Evolutionary conservation across 2,888 invertebrate species (phyloP), one percentile per base, ranked within the genome.

Genomic region (Bursaphelenchus okinawaensis): DNA sequence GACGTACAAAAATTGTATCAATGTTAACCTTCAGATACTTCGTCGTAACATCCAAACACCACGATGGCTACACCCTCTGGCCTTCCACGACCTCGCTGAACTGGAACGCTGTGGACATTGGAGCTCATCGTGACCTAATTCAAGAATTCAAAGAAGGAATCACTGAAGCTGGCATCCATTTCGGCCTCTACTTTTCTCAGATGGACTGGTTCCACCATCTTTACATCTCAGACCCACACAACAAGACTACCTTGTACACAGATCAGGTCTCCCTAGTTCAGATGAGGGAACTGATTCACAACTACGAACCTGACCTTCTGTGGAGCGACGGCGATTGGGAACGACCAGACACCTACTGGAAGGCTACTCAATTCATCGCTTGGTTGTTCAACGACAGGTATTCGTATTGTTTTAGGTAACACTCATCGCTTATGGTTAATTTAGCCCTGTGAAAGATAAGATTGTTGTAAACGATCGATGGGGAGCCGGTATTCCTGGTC

Each of bases 251-350:
- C 16, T 9, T 16, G 29, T 24, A 57, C 27, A 9, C 74, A 50
- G 62, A 78, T 76, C 63, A 68, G 65, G 70, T 77, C 4, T 74
- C 74, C 9, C 73, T 67, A 52, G 79, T 79, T 12, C 81, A 82
- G 71, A 71, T 82, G 66, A 65, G 71, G 27, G 82, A 82, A 28
- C 68, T 82, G 58, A 83, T 86, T 23, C 75, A 83, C 12, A 75
- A 68, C 12, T 87, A 87, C 73, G 66, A 84, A 55, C 87, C 87
- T 0, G 90, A 91, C 28, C 86, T 94, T 0, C 83, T 94, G 19
- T 94, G 93, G 93, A 65, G 91, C 0, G 93, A 94, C 84, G 93
- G 93, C 0, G 93, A 93, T 75, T 92, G 92, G 92, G 93, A 92
- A 82, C 90, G 65, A 50, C 22, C 65, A 9, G 75, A 72, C 24